These are phyloP conservation scores for Serrognathus titanus DNA, from an alignment of 2,888 invertebrate genomes.

Conservation along the genomic window DNA sequence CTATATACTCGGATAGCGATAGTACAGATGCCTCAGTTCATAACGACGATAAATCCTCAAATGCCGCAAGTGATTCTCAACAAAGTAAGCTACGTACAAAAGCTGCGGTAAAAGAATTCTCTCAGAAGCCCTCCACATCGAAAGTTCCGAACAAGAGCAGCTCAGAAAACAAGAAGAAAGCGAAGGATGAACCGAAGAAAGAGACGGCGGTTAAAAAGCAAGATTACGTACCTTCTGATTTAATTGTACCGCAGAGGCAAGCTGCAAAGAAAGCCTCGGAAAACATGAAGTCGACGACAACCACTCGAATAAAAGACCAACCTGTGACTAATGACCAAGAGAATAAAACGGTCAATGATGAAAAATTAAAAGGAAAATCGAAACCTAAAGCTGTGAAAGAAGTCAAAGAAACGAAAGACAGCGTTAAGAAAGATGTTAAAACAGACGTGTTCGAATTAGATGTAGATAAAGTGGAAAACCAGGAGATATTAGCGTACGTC, in stretches of 20 bases:
- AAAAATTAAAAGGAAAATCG: slow-evolving; percentile 33
- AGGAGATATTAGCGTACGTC: slow-evolving; percentile 73
- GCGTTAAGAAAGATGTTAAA: slow-evolving; percentile 27
- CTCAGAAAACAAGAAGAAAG: slow-evolving; percentile 37
- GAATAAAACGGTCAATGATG: slow-evolving; percentile 11
- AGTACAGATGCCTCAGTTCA: slow-evolving; percentile 56
- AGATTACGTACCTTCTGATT: slow-evolving; percentile 65
- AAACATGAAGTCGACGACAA: slow-evolving; percentile 71
- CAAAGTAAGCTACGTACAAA: slow-evolving; percentile 71
- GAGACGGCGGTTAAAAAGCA: slow-evolving; percentile 45
- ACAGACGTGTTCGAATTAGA: slow-evolving; percentile 62
- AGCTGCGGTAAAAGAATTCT: slow-evolving; percentile 81
- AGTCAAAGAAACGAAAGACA: slow-evolving; percentile 16
- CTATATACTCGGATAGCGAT: slow-evolving; percentile 83
- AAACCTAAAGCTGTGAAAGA: slow-evolving; percentile 32
- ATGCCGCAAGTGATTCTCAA: slow-evolving; percentile 65
- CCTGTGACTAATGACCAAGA: slow-evolving; percentile 9
- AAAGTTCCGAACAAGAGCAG: slow-evolving; percentile 36
- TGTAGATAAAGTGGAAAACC: slow-evolving; percentile 56
- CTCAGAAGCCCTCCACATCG: slow-evolving; percentile 48
- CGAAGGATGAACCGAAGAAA: slow-evolving; percentile 31
- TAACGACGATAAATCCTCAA: slow-evolving; percentile 59
- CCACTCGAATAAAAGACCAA: slow-evolving; percentile 44
- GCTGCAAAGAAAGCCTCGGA: slow-evolving; percentile 90
- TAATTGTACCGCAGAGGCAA: slow-evolving; percentile 85